These are phyloP conservation scores for Eciton burchellii DNA, from an alignment of 1,140 invertebrate species.

Conservation along the genomic window DNA sequence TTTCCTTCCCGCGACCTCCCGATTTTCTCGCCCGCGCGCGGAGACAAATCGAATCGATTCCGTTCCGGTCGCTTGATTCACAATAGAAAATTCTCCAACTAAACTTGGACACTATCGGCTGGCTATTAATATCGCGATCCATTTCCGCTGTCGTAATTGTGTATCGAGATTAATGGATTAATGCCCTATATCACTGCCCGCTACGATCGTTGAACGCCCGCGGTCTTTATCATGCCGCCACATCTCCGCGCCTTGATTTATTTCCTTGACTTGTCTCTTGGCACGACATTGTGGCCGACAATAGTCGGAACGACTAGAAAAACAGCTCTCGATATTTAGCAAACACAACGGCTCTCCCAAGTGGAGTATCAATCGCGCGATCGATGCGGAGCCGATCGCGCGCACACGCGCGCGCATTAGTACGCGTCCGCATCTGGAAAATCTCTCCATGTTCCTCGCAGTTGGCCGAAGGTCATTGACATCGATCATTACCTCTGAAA, in stretches of 20 bases:
- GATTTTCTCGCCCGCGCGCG: not conserved
- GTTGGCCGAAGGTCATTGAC: constrained; percentile 10
- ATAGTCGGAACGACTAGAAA: not conserved
- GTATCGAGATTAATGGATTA: constrained; percentile 24
- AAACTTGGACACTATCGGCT: not conserved
- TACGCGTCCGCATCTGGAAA: constrained; percentile 27
- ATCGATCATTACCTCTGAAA: constrained; percentile 32
- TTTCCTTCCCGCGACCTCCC: not conserved
- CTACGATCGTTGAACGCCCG: constrained; percentile 13
- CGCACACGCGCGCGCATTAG: not conserved
- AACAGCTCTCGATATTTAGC: constrained; percentile 20
- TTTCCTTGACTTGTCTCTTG: constrained; percentile 5
- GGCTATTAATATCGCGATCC: constrained; percentile 22
- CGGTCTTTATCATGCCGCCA: constrained; percentile 11
- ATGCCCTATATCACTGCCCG: constrained; percentile 17
- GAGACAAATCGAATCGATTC: constrained; percentile 23
- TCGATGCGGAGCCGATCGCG: constrained; percentile 10
- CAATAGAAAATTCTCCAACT: constrained; percentile 14
- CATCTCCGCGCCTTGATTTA: constrained; percentile 38
- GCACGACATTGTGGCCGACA: constrained; percentile 16
- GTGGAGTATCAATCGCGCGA: constrained; percentile 11
- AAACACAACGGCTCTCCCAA: constrained; percentile 2
- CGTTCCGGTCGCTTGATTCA: constrained; percentile 12
- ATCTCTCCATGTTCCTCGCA: not conserved
- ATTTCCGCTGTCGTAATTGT: constrained; percentile 46